Evolutionary conservation across 2,113 vertebrate species (phyloP).

Genomic region (Mugil cephalus): DNA sequence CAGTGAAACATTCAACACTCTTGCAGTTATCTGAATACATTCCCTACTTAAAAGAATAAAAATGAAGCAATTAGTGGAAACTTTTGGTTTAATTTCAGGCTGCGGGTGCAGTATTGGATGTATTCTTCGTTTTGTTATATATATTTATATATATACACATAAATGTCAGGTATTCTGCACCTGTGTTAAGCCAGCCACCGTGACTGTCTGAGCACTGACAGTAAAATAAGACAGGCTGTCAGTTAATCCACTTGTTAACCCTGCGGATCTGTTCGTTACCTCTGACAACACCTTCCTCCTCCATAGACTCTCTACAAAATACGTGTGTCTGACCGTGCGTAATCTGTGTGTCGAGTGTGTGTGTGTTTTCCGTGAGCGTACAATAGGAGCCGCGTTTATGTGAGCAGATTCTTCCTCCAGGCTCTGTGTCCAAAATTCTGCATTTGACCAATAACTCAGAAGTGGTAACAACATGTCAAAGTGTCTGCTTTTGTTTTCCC

Average conservation of each 20-base stretch:
- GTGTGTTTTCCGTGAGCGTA: slow-evolving; percentile 21
- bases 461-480: slow-evolving; percentile 37
- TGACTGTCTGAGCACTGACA: slow-evolving; percentile 48
- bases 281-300: slow-evolving; percentile 50
- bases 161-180: slow-evolving; percentile 25
- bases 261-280: slow-evolving; percentile 44
- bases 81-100: slow-evolving; percentile 22
- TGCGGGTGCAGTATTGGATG: slow-evolving; percentile 9
- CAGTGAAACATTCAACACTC: slow-evolving; percentile 30
- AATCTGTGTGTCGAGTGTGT: background rate
- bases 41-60: slow-evolving; percentile 16
- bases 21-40: slow-evolving; percentile 19
- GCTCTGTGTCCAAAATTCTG: slow-evolving; percentile 25
- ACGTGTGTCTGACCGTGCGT: slow-evolving; percentile 22
- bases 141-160: too few relatives aligned
- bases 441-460: slow-evolving; percentile 14
- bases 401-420: slow-evolving; percentile 3
- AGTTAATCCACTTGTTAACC: slow-evolving; percentile 65
- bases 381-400: slow-evolving; percentile 14
- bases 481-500: slow-evolving; percentile 49
- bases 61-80: slow-evolving; percentile 7
- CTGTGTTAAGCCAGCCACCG: slow-evolving; percentile 21
- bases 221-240: slow-evolving; percentile 57
- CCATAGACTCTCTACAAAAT: slow-evolving; percentile 41
- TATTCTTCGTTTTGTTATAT: background rate